Percentiles rank a stretch among this genome's conserved stretches.
Evolutionary conservation across 2,113 vertebrate genomes (phyloP).

Genomic region (Heterocephalus glaber): DNA sequence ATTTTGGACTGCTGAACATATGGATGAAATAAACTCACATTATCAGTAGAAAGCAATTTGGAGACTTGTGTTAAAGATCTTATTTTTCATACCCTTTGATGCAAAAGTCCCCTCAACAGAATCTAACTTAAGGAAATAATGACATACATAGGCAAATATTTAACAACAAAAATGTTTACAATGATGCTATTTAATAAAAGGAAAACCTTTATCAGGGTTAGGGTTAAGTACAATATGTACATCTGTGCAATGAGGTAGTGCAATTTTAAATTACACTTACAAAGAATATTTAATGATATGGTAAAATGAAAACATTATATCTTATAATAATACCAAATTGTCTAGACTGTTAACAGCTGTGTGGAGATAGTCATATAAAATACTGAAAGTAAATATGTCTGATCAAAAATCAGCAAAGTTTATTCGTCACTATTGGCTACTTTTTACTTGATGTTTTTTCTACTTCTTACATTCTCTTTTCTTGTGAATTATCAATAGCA

Average conservation of each 20-base stretch:
- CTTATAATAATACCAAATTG: background rate
- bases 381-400: background rate
- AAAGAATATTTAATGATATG: background rate
- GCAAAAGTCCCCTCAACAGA: background rate
- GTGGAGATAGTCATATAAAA: conserved; percentile 13
- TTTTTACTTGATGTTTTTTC: background rate
- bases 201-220: background rate
- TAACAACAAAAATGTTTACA: background rate
- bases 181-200: background rate
- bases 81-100: conserved; percentile 14
- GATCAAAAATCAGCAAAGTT: conserved; percentile 12
- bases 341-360: background rate
- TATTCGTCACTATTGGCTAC: background rate
- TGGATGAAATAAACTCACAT: background rate
- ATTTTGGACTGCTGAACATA: background rate
- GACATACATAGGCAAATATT: background rate
- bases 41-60: background rate
- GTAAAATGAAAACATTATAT: background rate
- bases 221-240: background rate
- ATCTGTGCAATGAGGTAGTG: background rate
- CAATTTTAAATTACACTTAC: background rate
- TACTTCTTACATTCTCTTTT: conserved; percentile 10
- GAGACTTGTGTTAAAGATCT: conserved; percentile 22
- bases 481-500: conserved; percentile 19
- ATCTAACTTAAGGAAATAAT: background rate